Evolutionary conservation across 2,113 vertebrate genomes (phyloP), one percentile per base, ranked within the genome.

Genomic region (Suncus etruscus): DNA sequence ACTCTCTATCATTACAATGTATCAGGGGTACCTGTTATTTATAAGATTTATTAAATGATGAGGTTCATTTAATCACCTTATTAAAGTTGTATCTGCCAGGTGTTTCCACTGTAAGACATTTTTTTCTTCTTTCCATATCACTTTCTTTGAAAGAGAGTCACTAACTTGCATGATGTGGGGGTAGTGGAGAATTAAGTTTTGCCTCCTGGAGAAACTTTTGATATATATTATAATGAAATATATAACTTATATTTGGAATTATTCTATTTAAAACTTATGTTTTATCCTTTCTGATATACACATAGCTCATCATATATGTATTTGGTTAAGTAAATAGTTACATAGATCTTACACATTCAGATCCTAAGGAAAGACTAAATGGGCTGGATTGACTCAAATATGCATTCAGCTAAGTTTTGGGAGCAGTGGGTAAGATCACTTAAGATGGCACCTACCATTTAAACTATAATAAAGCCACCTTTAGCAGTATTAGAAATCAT

Each of bases 131-230:
- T 86, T 87, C n/a, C 27, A 47, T 66, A 73, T 73, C 77, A 29
- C 72, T 50, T 84, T 72, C 32, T 87, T 84, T 84, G 58, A 18
- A 89, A 86, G 15, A 78, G 50, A 86, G 14, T 92, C n/a, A 78
- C 58, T 83, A 54, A 75, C 20, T 65, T 2, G 25, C 6, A 65
- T 22, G 63, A 25, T 22, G 63, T 18, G 63, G 63, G 25, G 27
- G 66, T 11, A 29, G 27, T 27, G 27, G 66, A n/a, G 11, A 25
- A 68, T 68, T 68, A 68, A 29, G 25, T 27, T 68, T 9, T n/a
- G 8, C 15, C 66, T 68, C 66, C 27, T 68, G 8, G 27, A 68
- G 27, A 29, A 58, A 39, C 4, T 5, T 86, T 66, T 68, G 6
- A 63, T 74, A 47, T 47, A n/a, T 61, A 29, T 66, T 68, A 58